These are phyloP conservation scores for Chlorops oryzae DNA, from an alignment of 1,140 invertebrate species.

Conservation along the genomic window DNA sequence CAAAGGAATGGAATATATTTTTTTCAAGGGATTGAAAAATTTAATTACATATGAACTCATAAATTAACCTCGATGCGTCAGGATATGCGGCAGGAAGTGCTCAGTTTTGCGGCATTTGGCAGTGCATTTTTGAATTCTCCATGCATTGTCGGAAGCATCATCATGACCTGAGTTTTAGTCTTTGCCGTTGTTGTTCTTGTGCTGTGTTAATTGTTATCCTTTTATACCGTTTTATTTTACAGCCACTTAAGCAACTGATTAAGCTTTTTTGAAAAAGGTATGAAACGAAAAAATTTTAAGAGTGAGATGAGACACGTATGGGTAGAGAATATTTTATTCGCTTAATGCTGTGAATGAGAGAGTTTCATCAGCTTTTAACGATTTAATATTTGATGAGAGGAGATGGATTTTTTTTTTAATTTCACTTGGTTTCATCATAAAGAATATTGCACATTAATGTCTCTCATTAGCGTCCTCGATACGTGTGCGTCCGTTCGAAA, in stretches of 20 bases:
- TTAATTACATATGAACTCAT: conserved; percentile 20
- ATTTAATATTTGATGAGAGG: too few species aligned
- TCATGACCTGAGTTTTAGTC: too few species aligned
- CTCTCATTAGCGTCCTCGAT: conserved; percentile 40
- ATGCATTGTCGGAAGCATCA: too few species aligned
- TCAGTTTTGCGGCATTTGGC: neutral
- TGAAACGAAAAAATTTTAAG: conserved; percentile 3
- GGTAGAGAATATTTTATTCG: conserved; percentile 45
- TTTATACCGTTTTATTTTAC: conserved; percentile 1
- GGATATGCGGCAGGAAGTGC: neutral
- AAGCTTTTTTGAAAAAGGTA: neutral
- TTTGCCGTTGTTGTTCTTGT: neutral
- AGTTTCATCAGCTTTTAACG: too few species aligned
- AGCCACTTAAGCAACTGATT: conserved; percentile 2
- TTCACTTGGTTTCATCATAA: too few species aligned
- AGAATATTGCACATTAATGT: conserved; percentile 44
- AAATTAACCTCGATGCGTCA: conserved; percentile 13
- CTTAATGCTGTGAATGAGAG: conserved; percentile 21
- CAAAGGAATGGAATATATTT: too few species aligned
- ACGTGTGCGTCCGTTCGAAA: too few species aligned
- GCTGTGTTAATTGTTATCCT: conserved; percentile 1
- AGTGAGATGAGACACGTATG: conserved; percentile 3
- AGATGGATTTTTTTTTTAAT: too few species aligned
- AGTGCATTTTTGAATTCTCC: neutral
- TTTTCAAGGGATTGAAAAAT: too few species aligned